Conservation (phyloP, 2,797 vertebrate genomes). For the Anabas testudineus region DNA sequence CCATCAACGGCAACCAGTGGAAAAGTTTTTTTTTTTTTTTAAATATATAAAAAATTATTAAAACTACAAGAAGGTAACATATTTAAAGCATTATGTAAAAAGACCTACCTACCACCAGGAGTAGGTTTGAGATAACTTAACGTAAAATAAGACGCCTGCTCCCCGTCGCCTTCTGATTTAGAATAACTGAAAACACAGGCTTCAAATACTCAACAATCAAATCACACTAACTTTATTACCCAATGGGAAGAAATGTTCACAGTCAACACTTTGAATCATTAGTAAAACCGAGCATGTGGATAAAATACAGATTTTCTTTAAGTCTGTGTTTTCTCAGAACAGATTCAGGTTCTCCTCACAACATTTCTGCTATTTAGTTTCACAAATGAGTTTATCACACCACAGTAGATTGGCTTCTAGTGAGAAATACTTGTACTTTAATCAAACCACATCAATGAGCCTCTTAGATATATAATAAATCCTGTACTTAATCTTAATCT, state of each 20-base stretch:
- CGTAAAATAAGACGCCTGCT: neutral
- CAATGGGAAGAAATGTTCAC: neutral
- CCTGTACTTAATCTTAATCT: neutral
- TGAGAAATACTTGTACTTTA: no score
- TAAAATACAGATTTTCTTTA: no score
- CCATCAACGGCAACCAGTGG: conserved; percentile 13
- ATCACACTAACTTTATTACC: conserved; percentile 10
- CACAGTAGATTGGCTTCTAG: no score
- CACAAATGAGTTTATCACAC: no score
- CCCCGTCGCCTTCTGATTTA: neutral
- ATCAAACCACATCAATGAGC: no score
- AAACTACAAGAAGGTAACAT: neutral
- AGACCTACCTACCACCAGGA: neutral
- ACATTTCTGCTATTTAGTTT: no score
- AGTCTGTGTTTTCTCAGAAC: neutral
- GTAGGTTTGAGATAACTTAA: neutral
- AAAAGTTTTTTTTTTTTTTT: conserved; percentile 4
- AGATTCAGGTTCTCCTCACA: neutral
- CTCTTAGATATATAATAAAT: neutral
- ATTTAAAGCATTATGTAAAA: neutral
- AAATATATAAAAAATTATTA: no score
- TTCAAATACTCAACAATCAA: neutral
- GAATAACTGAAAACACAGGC: neutral
- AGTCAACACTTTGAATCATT: neutral
- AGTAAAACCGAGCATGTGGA: no score